Base-by-base conservation (phyloP, 2,113 vertebrate species). In the Epinephelus moara region DNA sequence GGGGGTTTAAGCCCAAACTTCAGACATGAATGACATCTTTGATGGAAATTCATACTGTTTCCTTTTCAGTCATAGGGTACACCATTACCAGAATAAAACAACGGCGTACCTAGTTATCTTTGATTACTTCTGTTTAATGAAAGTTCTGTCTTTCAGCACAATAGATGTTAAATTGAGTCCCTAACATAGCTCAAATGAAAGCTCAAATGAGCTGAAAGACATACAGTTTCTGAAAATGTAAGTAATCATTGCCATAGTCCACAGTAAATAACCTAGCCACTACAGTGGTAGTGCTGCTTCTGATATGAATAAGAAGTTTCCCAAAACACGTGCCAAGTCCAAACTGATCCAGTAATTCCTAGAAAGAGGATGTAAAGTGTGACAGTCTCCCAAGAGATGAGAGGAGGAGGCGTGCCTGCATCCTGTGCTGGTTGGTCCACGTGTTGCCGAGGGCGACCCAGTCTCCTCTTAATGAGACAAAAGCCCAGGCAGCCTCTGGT, bases 401-500 rank as follows among this genome's bases (percentile, higher is more conserved):
- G 49, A 64, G 6, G 75, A 40, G 18, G 61, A 45, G 50, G 27
- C 1, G 25, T 70, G 59, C 75, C 53, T 76, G 70, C 76, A 50
- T 81, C 71, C 80, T 30, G 57, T 72, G 49, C 27, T 40, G 80
- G 67, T 72, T 76, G 76, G 81, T 85, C 82, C 76, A 84, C n/a
- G 52, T 88, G 82, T 85, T 80, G 87, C 87, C 56, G 47, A 59
- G 75, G 89, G 88, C 75, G n/a, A 86, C 53, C 23, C 76, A 81
- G 67, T 75, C 78, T 88, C n/a, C 59, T 84, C 71, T 87, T 80
- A 75, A 84, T 77, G 75, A 80, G 61, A 91, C 85, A 79, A 87
- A 79, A 63, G 73, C 37, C 70, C 3, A 3, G 14, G 25, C 62
- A 56, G 70, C 75, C 64, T 80, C 47, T 55, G 78, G 62, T 68